A percentile compares a stretch with the other conserved stretches of the same genome.
Evolutionary conservation across 1,140 invertebrate genomes (phyloP).

Genomic region (Episyrphus balteatus): DNA sequence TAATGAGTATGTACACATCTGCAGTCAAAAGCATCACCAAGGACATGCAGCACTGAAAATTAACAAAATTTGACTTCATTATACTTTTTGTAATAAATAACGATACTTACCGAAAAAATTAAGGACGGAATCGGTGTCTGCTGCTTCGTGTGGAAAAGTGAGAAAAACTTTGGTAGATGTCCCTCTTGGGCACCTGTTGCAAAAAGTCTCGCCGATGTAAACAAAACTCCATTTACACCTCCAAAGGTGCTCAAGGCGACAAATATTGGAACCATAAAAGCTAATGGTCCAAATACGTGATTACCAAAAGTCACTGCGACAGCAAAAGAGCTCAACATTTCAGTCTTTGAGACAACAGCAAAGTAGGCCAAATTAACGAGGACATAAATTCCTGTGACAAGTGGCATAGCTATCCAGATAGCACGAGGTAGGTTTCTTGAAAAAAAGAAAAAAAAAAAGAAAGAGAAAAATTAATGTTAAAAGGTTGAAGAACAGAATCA

Average conservation of each 20-base stretch:
- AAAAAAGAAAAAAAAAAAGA: conserved; percentile 15
- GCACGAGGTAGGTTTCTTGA: conserved; percentile 73
- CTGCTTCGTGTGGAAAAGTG: conserved; percentile 60
- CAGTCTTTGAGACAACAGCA: conserved; percentile 63
- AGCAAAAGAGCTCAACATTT: conserved; percentile 66
- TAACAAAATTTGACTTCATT: neutral
- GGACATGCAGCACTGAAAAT: conserved; percentile 56
- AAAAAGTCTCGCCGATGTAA: conserved; percentile 73
- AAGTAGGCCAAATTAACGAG: conserved; percentile 85
- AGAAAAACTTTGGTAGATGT: conserved; percentile 68
- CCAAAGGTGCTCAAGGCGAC: conserved; percentile 77
- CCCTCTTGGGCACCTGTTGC: conserved; percentile 69
- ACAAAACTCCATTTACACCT: conserved; percentile 84
- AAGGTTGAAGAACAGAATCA: neutral
- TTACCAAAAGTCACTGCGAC: conserved; percentile 79
- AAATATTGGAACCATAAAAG: conserved; percentile 78
- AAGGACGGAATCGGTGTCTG: conserved; percentile 73
- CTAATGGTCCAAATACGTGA: conserved; percentile 60
- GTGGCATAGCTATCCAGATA: conserved; percentile 76
- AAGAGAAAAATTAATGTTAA: conserved; percentile 4
- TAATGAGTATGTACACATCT: conserved; percentile 61
- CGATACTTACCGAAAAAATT: conserved; percentile 54
- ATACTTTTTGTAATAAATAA: neutral
- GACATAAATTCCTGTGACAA: conserved; percentile 79
- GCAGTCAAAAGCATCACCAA: conserved; percentile 58